A percentile compares a stretch with the other conserved stretches of the same genome.
Evolutionary conservation across 1,140 invertebrate species (phyloP).

Genomic region (Paracyclopina nana): DNA sequence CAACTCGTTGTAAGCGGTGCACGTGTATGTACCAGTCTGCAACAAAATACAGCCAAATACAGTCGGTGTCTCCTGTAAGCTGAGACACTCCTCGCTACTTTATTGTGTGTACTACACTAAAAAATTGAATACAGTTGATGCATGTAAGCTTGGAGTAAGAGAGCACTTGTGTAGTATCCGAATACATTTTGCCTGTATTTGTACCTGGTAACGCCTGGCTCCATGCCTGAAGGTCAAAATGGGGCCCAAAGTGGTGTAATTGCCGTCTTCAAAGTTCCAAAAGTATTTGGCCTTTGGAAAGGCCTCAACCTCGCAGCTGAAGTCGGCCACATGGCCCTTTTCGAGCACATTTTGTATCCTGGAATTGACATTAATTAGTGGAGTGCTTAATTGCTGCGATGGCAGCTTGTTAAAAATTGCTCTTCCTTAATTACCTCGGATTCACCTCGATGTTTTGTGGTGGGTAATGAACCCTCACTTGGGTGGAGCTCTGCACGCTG

Average conservation of each 20-base stretch:
- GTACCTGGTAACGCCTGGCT: neutral
- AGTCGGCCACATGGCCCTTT: too few species aligned
- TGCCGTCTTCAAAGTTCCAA: neutral
- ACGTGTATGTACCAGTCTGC: neutral
- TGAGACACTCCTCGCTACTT: too few species aligned
- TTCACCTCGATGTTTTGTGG: neutral
- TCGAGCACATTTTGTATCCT: too few species aligned
- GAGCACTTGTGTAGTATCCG: too few species aligned
- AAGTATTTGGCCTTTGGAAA: constrained; percentile 2
- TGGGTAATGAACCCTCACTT: neutral
- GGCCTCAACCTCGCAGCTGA: neutral
- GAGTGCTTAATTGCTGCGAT: too few species aligned
- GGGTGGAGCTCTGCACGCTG: neutral
- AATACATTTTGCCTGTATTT: too few species aligned
- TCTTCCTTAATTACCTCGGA: neutral
- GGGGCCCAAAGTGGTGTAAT: neutral
- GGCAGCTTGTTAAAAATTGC: too few species aligned
- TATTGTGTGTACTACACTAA: too few species aligned
- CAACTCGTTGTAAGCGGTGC: neutral
- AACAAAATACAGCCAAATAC: neutral
- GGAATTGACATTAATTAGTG: too few species aligned
- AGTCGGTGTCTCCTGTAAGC: too few species aligned
- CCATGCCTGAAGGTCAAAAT: neutral
- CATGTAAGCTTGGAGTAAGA: too few species aligned
- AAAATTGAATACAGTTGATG: too few species aligned